Evolutionary conservation across 2,113 vertebrate species (phyloP).

Genomic region (Oryzias javanicus): DNA sequence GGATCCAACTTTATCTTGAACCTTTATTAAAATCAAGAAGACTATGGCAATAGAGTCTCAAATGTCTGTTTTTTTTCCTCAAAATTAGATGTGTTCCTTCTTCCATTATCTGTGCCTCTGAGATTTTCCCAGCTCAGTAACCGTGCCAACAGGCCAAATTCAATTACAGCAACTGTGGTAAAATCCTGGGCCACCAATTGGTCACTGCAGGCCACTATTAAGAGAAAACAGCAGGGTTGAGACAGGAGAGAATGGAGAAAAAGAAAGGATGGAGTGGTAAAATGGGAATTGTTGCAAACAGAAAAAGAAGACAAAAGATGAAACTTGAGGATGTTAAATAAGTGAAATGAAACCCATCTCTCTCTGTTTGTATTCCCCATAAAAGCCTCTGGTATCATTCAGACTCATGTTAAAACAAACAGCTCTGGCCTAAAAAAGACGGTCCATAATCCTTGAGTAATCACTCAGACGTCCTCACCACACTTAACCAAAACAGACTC

Average conservation of each 20-base stretch:
- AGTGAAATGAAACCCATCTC: slow-evolving; percentile 20
- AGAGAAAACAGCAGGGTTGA: slow-evolving; percentile 24
- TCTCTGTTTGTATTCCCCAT: slow-evolving; percentile 30
- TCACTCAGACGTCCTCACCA: slow-evolving; percentile 30
- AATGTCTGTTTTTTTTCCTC: background rate
- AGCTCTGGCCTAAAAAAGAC: slow-evolving; percentile 57
- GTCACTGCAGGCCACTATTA: slow-evolving; percentile 60
- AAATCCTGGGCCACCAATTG: slow-evolving; percentile 72
- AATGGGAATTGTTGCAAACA: slow-evolving; percentile 18
- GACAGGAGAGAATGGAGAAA: background rate
- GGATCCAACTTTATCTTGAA: background rate
- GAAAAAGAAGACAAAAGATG: background rate
- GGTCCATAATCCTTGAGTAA: slow-evolving; percentile 52
- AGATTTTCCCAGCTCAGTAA: slow-evolving; percentile 42
- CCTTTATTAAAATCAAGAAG: background rate
- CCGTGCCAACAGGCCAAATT: slow-evolving; percentile 66
- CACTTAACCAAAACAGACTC: slow-evolving; percentile 43
- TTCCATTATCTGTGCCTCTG: slow-evolving; percentile 17
- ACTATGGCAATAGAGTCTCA: background rate
- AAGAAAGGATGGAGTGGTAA: slow-evolving; percentile 9
- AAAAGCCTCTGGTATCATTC: slow-evolving; percentile 51
- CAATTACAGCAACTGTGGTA: slow-evolving; percentile 70
- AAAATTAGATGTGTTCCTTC: slow-evolving; percentile 18
- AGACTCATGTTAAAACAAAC: slow-evolving; percentile 64
- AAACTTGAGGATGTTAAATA: slow-evolving; percentile 25